A percentile compares a stretch with the other conserved stretches of the same genome.
phyloP scores from a whole-genome alignment of 2,888 invertebrate species.

The Punctoribates punctum region DNA sequence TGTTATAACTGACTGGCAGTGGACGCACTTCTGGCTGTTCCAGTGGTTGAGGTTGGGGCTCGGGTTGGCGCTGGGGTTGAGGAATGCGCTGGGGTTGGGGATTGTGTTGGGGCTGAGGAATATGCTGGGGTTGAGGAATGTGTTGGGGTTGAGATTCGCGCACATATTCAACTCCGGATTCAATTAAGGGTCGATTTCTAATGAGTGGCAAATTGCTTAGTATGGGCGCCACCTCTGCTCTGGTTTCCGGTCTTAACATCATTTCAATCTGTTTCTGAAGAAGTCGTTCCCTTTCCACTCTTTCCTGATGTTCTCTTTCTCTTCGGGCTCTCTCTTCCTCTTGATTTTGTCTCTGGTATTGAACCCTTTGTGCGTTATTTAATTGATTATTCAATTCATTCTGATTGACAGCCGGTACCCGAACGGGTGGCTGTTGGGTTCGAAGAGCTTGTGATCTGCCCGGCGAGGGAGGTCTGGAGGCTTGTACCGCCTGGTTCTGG shows the following conservation, averaged over 20 bases:
- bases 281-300: conserved; percentile 24
- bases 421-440: not conserved
- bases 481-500: not conserved
- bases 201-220: not conserved
- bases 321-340: conserved; percentile 31
- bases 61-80: not conserved
- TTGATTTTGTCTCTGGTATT: conserved; percentile 11
- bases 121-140: not conserved
- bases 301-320: conserved; percentile 20
- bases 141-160: not conserved
- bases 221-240: conserved; percentile 16
- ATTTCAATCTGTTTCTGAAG: conserved; percentile 14
- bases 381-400: not conserved
- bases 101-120: not conserved
- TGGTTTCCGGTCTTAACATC: conserved; percentile 33
- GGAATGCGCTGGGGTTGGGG: conserved; percentile 1
- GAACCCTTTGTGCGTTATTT: not conserved
- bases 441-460: not conserved
- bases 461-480: not conserved
- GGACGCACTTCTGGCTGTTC: conserved; percentile 18
- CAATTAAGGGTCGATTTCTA: not conserved
- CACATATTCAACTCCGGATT: conserved; percentile 35
- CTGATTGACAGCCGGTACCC: not conserved
- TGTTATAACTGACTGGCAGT: not conserved
- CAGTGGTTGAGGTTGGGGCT: conserved; percentile 4